phyloP scores from a whole-genome alignment of 2,797 vertebrate species.

The Miichthys miiuy region DNA sequence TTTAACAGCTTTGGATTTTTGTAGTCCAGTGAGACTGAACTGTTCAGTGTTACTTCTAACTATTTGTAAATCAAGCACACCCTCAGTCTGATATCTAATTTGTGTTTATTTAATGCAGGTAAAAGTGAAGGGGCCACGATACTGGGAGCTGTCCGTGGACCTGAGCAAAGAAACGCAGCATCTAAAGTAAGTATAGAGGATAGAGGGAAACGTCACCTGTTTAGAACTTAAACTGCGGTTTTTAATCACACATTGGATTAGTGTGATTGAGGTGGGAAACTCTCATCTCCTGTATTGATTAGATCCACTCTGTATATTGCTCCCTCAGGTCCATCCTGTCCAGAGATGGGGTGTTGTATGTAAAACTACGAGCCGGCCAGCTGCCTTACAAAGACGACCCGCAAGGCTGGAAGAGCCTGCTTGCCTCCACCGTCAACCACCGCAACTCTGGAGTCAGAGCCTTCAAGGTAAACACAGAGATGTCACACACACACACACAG shows the following conservation, averaged over 20 bases:
- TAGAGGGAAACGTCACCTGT: not conserved
- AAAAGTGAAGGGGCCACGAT: slow-evolving; percentile 96
- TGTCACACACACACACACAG: not conserved
- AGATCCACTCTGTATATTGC: not conserved
- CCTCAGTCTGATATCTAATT: not conserved
- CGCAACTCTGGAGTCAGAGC: slow-evolving; percentile 89
- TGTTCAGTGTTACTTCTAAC: not conserved
- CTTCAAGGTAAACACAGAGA: slow-evolving; percentile 89
- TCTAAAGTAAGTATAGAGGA: slow-evolving; percentile 88
- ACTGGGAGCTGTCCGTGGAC: slow-evolving; percentile 97
- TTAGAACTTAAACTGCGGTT: not conserved
- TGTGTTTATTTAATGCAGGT: slow-evolving; percentile 82
- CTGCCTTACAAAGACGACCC: slow-evolving; percentile 98
- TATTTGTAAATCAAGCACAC: not conserved
- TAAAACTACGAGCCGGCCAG: slow-evolving; percentile 96
- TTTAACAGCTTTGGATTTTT: not conserved
- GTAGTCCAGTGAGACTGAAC: not conserved
- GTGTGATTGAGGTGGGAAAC: not conserved
- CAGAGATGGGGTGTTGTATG: slow-evolving; percentile 94
- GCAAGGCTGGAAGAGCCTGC: slow-evolving; percentile 95
- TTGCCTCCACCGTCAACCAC: slow-evolving; percentile 92
- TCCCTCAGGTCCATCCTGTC: slow-evolving; percentile 91
- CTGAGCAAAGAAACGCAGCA: slow-evolving; percentile 93
- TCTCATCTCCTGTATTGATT: not conserved
- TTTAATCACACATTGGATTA: not conserved